phyloP scores from a whole-genome alignment of 2,888 invertebrate genomes.

The Axea sp. region DNA sequence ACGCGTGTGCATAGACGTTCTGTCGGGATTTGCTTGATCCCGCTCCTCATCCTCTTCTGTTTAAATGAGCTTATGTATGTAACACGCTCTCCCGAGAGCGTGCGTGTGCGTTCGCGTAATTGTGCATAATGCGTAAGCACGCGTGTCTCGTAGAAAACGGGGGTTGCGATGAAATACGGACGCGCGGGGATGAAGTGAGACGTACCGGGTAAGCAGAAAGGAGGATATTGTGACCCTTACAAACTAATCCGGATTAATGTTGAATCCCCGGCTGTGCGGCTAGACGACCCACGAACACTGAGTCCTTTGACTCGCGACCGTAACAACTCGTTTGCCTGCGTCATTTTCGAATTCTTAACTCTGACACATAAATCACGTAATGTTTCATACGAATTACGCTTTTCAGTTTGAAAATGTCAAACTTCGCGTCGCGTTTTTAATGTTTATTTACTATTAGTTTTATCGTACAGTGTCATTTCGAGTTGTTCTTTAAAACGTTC shows the following conservation, averaged over 20 bases:
- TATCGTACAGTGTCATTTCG: too few relatives aligned
- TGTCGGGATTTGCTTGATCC: constrained; percentile 61
- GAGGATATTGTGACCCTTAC: constrained; percentile 78
- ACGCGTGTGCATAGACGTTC: constrained; percentile 61
- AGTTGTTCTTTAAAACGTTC: too few relatives aligned
- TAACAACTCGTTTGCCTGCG: constrained; percentile 67
- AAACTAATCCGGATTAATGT: constrained; percentile 79
- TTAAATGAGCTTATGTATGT: constrained; percentile 61
- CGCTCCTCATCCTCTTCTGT: constrained; percentile 53
- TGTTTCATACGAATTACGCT: too few relatives aligned
- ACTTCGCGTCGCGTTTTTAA: too few relatives aligned
- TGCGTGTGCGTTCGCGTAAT: constrained; percentile 58
- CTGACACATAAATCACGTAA: too few relatives aligned
- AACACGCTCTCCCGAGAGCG: constrained; percentile 33
- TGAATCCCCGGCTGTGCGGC: constrained; percentile 75
- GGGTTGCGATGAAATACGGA: constrained; percentile 55
- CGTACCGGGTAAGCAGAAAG: constrained; percentile 68
- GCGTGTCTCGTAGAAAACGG: constrained; percentile 54
- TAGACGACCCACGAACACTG: constrained; percentile 74
- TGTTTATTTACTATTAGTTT: too few relatives aligned
- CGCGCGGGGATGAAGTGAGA: constrained; percentile 59
- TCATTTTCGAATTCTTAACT: constrained; percentile 40
- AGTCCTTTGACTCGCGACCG: constrained; percentile 63
- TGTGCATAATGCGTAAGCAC: constrained; percentile 66
- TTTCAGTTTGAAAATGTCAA: too few relatives aligned